Conservation (phyloP, 1,140 invertebrate species). For the Zaprionus capensis region DNA sequence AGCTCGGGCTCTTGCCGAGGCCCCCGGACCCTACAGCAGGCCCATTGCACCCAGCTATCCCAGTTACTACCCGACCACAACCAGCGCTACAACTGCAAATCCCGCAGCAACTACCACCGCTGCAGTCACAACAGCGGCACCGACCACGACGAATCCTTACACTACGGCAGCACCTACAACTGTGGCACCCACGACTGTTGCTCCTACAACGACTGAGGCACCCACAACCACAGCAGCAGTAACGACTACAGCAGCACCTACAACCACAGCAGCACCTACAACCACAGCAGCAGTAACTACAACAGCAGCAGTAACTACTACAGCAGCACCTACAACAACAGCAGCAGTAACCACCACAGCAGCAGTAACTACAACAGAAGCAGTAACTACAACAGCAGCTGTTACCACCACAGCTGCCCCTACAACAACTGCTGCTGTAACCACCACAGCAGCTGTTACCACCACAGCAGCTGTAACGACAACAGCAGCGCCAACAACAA, state of each 20-base stretch:
- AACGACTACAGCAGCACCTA: background rate
- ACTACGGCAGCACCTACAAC: slow-evolving; percentile 16
- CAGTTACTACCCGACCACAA: slow-evolving; percentile 26
- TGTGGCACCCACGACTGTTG: background rate
- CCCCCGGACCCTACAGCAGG: slow-evolving; percentile 39
- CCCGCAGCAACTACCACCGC: background rate
- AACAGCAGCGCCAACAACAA: background rate
- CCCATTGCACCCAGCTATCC: slow-evolving; percentile 13
- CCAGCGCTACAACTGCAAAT: slow-evolving; percentile 7
- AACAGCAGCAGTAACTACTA: background rate
- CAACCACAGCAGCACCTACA: background rate
- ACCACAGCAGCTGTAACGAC: background rate
- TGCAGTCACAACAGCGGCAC: slow-evolving; percentile 5
- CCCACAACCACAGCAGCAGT: background rate
- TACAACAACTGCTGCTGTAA: background rate
- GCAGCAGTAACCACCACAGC: background rate
- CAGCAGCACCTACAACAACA: background rate
- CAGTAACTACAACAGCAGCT: background rate
- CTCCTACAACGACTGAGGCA: background rate
- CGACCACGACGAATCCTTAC: background rate
- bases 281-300: background rate
- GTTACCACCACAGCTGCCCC: no score
- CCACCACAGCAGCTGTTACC: background rate
- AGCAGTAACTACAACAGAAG: background rate
- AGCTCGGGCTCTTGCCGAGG: slow-evolving; percentile 54